phyloP scores from a whole-genome alignment of 2,797 vertebrate species.

The Sylvilagus floridanus region DNA sequence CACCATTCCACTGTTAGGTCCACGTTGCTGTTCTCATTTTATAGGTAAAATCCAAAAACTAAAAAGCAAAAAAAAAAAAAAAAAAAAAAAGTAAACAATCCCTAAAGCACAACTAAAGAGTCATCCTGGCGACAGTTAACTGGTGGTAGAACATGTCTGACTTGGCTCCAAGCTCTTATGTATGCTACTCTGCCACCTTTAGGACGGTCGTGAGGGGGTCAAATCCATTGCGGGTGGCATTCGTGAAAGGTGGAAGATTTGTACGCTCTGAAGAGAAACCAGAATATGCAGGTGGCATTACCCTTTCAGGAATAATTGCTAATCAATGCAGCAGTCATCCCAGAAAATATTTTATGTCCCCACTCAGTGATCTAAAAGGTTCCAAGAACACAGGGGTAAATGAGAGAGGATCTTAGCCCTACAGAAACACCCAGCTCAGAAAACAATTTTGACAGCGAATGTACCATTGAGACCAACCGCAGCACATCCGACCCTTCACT shows the following conservation, averaged over 20 bases:
- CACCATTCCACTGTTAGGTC: too few relatives aligned
- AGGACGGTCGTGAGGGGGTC: not conserved
- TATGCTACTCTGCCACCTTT: constrained; percentile 46
- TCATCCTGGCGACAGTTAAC: not conserved
- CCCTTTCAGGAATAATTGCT: not conserved
- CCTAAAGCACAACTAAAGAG: not conserved
- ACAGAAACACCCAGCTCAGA: not conserved
- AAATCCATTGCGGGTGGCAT: not conserved
- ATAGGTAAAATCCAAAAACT: not conserved
- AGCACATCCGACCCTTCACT: not conserved
- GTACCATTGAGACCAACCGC: not conserved
- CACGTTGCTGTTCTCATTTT: not conserved
- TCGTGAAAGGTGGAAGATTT: too few relatives aligned
- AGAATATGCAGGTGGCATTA: not conserved
- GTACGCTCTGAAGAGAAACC: too few relatives aligned
- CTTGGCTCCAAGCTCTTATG: not conserved
- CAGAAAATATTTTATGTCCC: not conserved
- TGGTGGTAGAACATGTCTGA: not conserved
- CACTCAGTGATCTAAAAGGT: not conserved
- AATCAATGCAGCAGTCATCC: not conserved
- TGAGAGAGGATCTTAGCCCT: not conserved
- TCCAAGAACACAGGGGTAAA: not conserved
- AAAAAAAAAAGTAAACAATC: not conserved
- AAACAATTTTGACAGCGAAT: not conserved
- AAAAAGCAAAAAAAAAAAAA: too few relatives aligned